These are phyloP conservation scores for Girardinus metallicus DNA, from an alignment of 2,797 vertebrate genomes.

Conservation along the genomic window DNA sequence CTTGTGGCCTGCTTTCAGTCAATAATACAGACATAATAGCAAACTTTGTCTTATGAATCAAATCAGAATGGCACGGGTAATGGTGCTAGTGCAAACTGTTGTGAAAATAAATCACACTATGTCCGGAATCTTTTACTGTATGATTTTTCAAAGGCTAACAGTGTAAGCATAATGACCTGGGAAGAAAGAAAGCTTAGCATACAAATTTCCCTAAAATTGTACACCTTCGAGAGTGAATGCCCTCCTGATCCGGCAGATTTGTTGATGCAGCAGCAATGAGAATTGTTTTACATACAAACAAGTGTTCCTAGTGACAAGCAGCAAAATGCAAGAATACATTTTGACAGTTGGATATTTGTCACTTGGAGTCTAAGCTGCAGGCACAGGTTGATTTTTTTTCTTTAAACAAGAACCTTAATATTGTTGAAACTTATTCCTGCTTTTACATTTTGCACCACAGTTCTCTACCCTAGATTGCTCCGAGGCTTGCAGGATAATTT, in stretches of 20 bases:
- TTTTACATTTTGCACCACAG: slow-evolving; percentile 9
- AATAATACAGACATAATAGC: slow-evolving; percentile 70
- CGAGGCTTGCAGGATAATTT: slow-evolving; percentile 15
- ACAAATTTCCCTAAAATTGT: slow-evolving; percentile 9
- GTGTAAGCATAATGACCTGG: slow-evolving; percentile 27
- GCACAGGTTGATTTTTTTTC: background rate
- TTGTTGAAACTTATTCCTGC: background rate
- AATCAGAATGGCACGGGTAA: slow-evolving; percentile 61
- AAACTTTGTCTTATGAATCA: slow-evolving; percentile 70
- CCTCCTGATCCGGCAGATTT: slow-evolving; percentile 11
- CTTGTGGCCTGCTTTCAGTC: slow-evolving; percentile 66
- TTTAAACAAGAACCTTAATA: background rate
- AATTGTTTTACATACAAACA: background rate
- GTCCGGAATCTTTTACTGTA: slow-evolving; percentile 36
- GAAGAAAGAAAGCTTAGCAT: background rate
- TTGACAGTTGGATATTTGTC: background rate
- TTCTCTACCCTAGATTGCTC: background rate
- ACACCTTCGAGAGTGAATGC: background rate
- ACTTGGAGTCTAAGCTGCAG: slow-evolving; percentile 1
- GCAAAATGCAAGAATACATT: slow-evolving; percentile 11
- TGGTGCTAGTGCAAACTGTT: slow-evolving; percentile 50
- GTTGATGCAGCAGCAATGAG: slow-evolving; percentile 1
- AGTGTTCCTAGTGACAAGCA: background rate
- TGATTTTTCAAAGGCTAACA: slow-evolving; percentile 49
- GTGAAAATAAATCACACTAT: slow-evolving; percentile 44